Evolutionary conservation across 2,113 vertebrate species (phyloP).

Genomic region (Capreolus pygargus): DNA sequence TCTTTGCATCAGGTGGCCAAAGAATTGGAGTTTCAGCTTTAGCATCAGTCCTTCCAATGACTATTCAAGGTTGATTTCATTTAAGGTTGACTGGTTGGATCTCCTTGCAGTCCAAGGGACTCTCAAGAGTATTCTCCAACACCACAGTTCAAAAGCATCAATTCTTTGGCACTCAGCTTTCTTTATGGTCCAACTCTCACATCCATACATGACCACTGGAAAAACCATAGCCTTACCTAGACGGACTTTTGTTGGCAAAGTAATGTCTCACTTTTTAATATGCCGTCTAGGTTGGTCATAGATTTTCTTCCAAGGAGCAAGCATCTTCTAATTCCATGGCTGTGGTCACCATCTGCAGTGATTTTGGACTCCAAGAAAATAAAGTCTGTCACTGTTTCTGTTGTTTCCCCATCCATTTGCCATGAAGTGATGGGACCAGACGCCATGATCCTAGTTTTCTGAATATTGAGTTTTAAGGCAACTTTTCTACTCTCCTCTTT

Average conservation of each 20-base stretch:
- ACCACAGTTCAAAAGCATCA: neutral
- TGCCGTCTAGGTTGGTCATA: neutral
- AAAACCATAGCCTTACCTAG: neutral
- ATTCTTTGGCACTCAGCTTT: fast-evolving
- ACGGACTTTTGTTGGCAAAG: neutral
- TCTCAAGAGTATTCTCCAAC: neutral
- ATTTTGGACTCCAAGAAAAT: neutral
- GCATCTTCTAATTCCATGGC: neutral
- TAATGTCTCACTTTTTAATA: neutral
- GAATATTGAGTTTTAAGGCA: fast-evolving
- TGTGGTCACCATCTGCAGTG: neutral
- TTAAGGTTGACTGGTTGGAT: neutral
- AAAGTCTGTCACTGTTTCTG: neutral
- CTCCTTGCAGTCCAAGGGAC: neutral
- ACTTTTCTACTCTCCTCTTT: neutral
- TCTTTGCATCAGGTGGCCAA: neutral
- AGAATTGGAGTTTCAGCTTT: neutral
- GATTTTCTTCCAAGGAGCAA: neutral
- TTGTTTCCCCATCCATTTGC: neutral
- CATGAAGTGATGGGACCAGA: neutral
- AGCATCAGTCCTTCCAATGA: neutral
- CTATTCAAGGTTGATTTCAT: neutral
- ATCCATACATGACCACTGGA: neutral
- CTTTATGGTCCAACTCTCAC: neutral
- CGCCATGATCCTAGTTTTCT: neutral